Conservation (phyloP, 2,113 vertebrate genomes). For the Serilophus lunatus region DNA sequence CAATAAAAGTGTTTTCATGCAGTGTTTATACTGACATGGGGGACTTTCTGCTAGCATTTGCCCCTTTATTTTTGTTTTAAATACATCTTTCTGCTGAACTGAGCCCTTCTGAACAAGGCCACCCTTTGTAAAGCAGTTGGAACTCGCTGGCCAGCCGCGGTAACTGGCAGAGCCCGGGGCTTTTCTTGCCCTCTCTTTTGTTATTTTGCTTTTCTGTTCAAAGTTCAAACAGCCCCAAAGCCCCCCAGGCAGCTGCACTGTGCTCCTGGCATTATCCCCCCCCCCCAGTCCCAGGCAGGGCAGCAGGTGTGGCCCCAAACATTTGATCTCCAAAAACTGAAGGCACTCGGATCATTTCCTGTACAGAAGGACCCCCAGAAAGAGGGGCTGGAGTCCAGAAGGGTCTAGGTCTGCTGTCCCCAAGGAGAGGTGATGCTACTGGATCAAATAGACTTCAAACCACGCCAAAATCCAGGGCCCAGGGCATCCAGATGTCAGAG, state of each 20-base stretch:
- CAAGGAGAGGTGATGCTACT: neutral
- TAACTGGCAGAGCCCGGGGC: neutral
- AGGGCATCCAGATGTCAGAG: neutral
- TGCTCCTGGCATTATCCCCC: neutral
- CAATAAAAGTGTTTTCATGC: neutral
- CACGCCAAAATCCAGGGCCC: neutral
- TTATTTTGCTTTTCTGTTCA: neutral
- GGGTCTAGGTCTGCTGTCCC: neutral
- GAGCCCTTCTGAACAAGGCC: neutral
- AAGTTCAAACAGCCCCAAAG: slow-evolving; percentile 9
- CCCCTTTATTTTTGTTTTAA: neutral
- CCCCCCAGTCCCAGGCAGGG: neutral
- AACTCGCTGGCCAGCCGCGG: neutral
- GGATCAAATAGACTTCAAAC: too few species aligned
- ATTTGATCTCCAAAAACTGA: neutral
- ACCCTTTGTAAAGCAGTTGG: neutral
- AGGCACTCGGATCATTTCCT: rapidly evolving
- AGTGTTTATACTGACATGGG: neutral
- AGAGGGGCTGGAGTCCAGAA: neutral
- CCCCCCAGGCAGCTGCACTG: neutral
- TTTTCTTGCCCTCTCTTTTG: slow-evolving; percentile 6
- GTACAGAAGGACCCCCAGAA: neutral
- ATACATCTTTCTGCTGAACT: neutral
- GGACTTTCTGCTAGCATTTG: neutral
- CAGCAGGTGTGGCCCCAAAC: neutral